A percentile compares a stretch with the other conserved stretches of the same genome.
These are phyloP conservation scores for Cavia porcellus DNA, from an alignment of 2,113 vertebrate species.

Conservation along the genomic window DNA sequence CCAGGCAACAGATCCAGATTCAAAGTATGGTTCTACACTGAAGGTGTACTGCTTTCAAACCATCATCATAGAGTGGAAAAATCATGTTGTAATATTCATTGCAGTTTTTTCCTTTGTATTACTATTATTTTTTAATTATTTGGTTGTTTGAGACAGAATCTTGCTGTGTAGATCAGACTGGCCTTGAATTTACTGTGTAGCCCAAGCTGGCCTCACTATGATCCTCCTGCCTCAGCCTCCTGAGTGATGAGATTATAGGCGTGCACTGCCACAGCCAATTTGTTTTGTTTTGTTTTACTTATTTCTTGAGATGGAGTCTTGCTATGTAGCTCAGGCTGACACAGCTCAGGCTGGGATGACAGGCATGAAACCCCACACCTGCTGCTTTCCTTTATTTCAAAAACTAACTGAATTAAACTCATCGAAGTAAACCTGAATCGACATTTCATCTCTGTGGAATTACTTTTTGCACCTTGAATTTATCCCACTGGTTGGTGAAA, in stretches of 20 bases:
- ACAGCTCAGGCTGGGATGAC: neutral
- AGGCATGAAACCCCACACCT: neutral
- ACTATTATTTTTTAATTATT: neutral
- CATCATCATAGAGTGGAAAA: neutral
- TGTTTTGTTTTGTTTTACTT: neutral
- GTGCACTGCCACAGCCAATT: neutral
- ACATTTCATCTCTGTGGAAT: neutral
- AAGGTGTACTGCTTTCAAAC: neutral
- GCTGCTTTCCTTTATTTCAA: neutral
- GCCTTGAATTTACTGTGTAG: neutral
- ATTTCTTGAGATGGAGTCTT: neutral
- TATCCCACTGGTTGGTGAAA: neutral
- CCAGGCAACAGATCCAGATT: neutral
- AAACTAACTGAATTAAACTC: neutral
- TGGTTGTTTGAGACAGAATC: neutral
- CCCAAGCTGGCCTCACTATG: neutral
- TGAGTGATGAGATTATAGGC: neutral
- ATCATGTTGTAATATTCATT: neutral
- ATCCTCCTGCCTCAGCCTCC: neutral
- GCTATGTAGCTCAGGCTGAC: neutral
- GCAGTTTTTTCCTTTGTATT: neutral
- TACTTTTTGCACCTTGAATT: neutral
- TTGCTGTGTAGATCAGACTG: neutral
- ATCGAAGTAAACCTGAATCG: neutral
- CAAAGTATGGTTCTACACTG: neutral